phyloP scores from a whole-genome alignment of 2,797 vertebrate species.

The Urosaurus nigricauda region DNA sequence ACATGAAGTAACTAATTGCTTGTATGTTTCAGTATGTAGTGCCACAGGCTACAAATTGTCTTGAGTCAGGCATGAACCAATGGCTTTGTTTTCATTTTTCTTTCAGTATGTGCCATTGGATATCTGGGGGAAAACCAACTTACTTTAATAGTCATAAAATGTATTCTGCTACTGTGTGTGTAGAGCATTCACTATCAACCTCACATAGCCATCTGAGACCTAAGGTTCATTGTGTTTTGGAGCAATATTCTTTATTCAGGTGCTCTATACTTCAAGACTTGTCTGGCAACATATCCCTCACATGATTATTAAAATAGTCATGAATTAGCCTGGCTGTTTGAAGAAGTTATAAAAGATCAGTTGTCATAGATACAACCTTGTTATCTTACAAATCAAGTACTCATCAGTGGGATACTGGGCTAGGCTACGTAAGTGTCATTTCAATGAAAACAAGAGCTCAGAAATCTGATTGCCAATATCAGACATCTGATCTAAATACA shows the following conservation, averaged over 20 bases:
- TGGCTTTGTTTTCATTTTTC: too few species aligned
- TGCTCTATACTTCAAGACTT: background rate
- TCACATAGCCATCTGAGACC: background rate
- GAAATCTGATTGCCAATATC: constrained; percentile 3
- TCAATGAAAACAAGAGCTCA: background rate
- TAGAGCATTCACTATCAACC: background rate
- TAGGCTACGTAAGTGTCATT: background rate
- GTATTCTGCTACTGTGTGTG: background rate
- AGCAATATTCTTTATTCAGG: background rate
- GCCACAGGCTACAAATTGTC: too few species aligned
- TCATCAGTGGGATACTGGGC: background rate
- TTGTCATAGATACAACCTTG: background rate
- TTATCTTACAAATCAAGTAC: background rate
- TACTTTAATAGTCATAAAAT: background rate
- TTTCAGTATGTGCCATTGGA: too few species aligned
- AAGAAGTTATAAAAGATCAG: background rate
- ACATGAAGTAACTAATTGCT: too few species aligned
- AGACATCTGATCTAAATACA: background rate
- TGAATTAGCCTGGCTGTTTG: background rate
- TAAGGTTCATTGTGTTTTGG: background rate
- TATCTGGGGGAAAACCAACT: too few species aligned
- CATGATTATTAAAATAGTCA: background rate
- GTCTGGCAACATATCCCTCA: background rate
- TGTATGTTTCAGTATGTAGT: too few species aligned
- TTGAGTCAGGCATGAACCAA: too few species aligned